Base-by-base conservation (phyloP, 2,888 invertebrate genomes). In the Rhopalosiphum nymphaeae region DNA sequence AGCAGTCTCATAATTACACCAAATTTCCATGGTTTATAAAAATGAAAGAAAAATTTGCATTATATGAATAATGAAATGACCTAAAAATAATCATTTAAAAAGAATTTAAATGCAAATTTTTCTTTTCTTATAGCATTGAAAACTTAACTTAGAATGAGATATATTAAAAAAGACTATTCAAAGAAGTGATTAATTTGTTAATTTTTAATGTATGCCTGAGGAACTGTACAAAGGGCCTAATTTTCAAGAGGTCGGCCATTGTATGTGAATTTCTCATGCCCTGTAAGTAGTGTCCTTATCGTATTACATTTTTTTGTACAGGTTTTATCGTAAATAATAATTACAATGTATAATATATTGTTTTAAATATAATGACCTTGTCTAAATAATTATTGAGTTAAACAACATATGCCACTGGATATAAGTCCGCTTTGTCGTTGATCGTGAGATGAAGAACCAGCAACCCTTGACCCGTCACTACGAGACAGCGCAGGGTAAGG, bases 401-500 rank as follows among this genome's bases (percentile, higher is more conserved):
- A 95, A 95, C 95, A 95, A 94, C 95, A 95, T 42, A 95, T 95
- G 91, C 95, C 95, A 94, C 95, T 95, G 36, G 95, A 95, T 87
- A 95, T 94, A 26, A 95, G 95, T 42, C 95, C 95, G 7, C 61
- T 26, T n/a, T 87, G 67, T 84, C 67, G 87, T 85, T 92, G 87
- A 42, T 92, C 87, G 92, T 57, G 88, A 56, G 92, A 94, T 56
- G 88, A 49, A 29, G 57, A 26, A 67, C 94, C 87, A 94, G 95
- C 95, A 95, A 95, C 95, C 95, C 95, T 95, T 95, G 95, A 95
- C 95, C 95, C 95, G 84, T 85, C 95, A 95, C 95, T 95, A 95
- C 91, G 95, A 95, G 94, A 95, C 95, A 95, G 95, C 95, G 95
- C 95, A 95, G 94, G 95, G 95, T 95, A 95, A 95, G 95, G 95